A percentile compares a stretch with the other conserved stretches of the same genome.
phyloP scores from a whole-genome alignment of 2,113 vertebrate species.

The Ceuthmochares aereus region DNA sequence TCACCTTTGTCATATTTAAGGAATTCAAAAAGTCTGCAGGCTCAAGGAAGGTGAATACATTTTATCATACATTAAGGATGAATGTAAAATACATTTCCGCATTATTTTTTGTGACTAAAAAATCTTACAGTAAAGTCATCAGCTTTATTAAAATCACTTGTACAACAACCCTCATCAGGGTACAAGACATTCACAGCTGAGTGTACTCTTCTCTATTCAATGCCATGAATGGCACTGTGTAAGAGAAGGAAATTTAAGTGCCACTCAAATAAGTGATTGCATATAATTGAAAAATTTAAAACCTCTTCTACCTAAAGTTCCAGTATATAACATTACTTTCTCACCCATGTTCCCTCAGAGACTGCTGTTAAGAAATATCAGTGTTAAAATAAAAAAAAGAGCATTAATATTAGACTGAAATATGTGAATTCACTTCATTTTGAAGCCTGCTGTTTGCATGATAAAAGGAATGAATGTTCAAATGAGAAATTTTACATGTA shows the following conservation, averaged over 20 bases:
- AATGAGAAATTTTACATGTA: slow-evolving; percentile 52
- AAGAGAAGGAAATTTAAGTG: neutral
- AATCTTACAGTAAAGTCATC: neutral
- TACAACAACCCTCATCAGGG: neutral
- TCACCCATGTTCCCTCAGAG: neutral
- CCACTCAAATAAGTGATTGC: neutral
- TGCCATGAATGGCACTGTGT: neutral
- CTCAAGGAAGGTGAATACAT: neutral
- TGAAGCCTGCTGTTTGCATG: slow-evolving; percentile 21
- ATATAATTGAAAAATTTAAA: neutral
- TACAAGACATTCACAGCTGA: neutral
- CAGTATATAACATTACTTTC: neutral
- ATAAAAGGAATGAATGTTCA: slow-evolving; percentile 47
- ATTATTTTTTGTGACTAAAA: neutral
- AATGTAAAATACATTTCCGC: neutral
- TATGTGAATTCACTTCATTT: neutral
- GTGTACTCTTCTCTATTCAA: neutral
- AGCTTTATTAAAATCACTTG: neutral
- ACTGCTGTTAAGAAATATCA: neutral
- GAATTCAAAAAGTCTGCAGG: neutral
- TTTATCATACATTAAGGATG: neutral
- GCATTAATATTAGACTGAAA: neutral
- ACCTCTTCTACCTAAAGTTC: neutral
- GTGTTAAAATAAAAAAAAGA: neutral
- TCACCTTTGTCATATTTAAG: neutral